phyloP scores from a whole-genome alignment of 2,113 vertebrate species.

The Atherinomorus stipes region DNA sequence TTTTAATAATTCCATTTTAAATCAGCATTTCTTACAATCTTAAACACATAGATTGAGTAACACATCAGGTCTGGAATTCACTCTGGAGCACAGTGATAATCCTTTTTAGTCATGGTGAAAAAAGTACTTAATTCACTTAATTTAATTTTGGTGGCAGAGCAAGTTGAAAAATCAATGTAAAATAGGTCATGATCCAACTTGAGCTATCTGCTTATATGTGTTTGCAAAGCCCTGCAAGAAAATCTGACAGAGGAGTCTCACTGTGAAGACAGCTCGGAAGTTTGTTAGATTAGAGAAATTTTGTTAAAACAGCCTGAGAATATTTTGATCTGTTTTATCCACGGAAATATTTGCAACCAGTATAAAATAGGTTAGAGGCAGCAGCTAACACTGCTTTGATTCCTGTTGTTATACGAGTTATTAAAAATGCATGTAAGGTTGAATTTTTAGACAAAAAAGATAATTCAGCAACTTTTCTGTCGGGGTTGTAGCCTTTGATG shows the following conservation, averaged over 20 bases:
- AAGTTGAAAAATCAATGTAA: conserved; percentile 40
- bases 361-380: conserved; percentile 27
- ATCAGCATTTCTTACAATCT: not conserved
- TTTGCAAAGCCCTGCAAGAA: not conserved
- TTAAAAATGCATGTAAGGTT: conserved; percentile 39
- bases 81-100: conserved; percentile 5
- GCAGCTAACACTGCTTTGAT: conserved; percentile 14
- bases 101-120: conserved; percentile 12
- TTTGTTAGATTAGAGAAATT: not conserved
- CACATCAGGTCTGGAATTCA: not conserved
- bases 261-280: not conserved
- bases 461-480: conserved; percentile 11
- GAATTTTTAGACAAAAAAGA: conserved; percentile 24
- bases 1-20: not conserved
- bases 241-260: not conserved
- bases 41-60: not conserved
- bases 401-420: conserved; percentile 9
- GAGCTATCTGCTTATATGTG: not conserved
- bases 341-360: conserved; percentile 2
- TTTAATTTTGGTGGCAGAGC: conserved; percentile 9
- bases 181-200: conserved; percentile 15
- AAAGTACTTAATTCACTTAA: conserved; percentile 38
- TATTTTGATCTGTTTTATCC: conserved; percentile 23
- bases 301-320: conserved; percentile 9
- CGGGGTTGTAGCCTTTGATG: conserved; percentile 27